Conservation (phyloP, 1,140 invertebrate genomes). For the Hesperophylax magnus region DNA sequence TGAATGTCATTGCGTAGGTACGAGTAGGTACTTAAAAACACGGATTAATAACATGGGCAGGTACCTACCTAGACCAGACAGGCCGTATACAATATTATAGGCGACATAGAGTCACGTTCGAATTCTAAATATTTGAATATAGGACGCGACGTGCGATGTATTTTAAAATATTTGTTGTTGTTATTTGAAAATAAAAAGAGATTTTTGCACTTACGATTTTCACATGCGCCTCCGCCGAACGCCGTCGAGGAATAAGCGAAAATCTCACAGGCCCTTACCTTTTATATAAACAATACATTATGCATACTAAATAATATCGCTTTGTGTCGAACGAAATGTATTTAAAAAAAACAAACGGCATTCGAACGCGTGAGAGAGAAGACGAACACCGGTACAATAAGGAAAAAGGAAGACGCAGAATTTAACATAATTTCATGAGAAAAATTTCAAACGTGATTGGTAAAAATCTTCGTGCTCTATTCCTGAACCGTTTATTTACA, state of each 20-base stretch:
- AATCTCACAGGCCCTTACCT: conserved; percentile 28
- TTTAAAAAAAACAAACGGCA: conserved; percentile 14
- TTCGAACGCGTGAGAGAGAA: conserved; percentile 37
- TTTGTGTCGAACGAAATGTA: conserved; percentile 24
- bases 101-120: conserved; percentile 19
- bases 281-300: conserved; percentile 37
- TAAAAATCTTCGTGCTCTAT: background rate
- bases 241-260: conserved; percentile 10
- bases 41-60: background rate
- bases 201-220: conserved; percentile 27
- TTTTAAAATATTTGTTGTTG: conserved; percentile 6
- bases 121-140: conserved; percentile 22
- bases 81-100: background rate
- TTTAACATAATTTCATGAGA: background rate
- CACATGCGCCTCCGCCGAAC: background rate
- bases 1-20: too few species aligned
- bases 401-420: background rate
- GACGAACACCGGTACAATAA: background rate
- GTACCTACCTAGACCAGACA: background rate
- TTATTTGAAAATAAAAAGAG: background rate
- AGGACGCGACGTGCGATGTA: conserved; percentile 13
- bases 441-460: background rate
- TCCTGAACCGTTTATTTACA: background rate
- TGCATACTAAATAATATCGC: conserved; percentile 6
- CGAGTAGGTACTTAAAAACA: too few species aligned